These are phyloP conservation scores for Fragum sueziense DNA, from an alignment of 2,888 invertebrate species.

Conservation along the genomic window DNA sequence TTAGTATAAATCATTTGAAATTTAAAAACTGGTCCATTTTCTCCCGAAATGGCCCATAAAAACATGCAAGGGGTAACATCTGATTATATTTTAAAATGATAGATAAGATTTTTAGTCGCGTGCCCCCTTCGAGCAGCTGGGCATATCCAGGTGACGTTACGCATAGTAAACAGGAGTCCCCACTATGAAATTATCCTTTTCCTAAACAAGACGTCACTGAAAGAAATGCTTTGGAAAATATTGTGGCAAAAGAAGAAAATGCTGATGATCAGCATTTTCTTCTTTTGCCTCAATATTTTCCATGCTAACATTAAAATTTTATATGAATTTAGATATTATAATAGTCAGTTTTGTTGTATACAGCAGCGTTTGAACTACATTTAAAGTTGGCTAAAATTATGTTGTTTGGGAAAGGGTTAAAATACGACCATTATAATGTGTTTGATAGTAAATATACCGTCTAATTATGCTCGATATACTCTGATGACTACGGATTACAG, in stretches of 20 bases:
- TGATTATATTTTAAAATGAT: constrained; percentile 44
- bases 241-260: too few relatives aligned
- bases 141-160: constrained; percentile 51
- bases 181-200: too few relatives aligned
- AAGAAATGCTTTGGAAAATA: too few relatives aligned
- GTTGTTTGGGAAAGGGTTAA: too few relatives aligned
- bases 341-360: too few relatives aligned
- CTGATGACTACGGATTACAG: constrained; percentile 54
- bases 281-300: too few relatives aligned
- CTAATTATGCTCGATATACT: constrained; percentile 63
- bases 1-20: neutral
- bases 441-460: constrained; percentile 61
- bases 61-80: constrained; percentile 39
- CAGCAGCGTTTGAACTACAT: too few relatives aligned
- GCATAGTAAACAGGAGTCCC: constrained; percentile 38
- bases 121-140: constrained; percentile 61
- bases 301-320: too few relatives aligned
- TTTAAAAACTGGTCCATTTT: neutral
- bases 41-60: neutral
- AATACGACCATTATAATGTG: constrained; percentile 39
- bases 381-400: too few relatives aligned
- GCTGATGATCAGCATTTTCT: too few relatives aligned
- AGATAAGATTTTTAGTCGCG: constrained; percentile 61
- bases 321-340: too few relatives aligned
- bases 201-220: too few relatives aligned